A percentile compares a stretch with the other conserved stretches of the same genome.
Conservation (phyloP, 2,888 invertebrate species). For the Erebia aethiops region DNA sequence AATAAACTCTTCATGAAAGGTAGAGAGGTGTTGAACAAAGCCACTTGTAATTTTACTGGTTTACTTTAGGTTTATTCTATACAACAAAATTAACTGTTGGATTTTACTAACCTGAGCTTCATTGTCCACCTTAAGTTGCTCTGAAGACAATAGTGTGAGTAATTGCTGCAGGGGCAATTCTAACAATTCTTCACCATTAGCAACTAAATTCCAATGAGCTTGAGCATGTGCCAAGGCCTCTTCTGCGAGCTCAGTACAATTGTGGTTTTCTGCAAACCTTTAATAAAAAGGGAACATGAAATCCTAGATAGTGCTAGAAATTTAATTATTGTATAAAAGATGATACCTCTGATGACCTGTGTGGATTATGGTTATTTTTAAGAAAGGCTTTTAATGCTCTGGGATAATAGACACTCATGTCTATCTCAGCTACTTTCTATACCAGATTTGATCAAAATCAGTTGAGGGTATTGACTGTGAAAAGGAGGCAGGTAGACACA, state of each 20-base stretch:
- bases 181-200: conserved; percentile 91
- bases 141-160: conserved; percentile 90
- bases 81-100: background rate
- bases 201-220: conserved; percentile 91
- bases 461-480: too few species aligned
- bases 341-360: too few species aligned
- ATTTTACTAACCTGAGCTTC: conserved; percentile 88
- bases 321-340: background rate
- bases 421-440: too few species aligned
- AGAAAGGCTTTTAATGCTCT: too few species aligned
- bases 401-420: too few species aligned
- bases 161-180: conserved; percentile 91
- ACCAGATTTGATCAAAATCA: too few species aligned
- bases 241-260: conserved; percentile 89
- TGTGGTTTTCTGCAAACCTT: conserved; percentile 95
- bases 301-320: background rate
- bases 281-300: conserved; percentile 25
- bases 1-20: too few species aligned
- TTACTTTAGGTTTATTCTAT: background rate
- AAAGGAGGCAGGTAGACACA: too few species aligned
- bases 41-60: too few species aligned
- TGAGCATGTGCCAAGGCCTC: conserved; percentile 92
- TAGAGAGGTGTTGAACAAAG: too few species aligned
- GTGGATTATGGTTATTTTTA: too few species aligned
- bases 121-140: conserved; percentile 93